phyloP scores from a whole-genome alignment of 2,888 invertebrate genomes.

The Caenorhabditis macrosperma region DNA sequence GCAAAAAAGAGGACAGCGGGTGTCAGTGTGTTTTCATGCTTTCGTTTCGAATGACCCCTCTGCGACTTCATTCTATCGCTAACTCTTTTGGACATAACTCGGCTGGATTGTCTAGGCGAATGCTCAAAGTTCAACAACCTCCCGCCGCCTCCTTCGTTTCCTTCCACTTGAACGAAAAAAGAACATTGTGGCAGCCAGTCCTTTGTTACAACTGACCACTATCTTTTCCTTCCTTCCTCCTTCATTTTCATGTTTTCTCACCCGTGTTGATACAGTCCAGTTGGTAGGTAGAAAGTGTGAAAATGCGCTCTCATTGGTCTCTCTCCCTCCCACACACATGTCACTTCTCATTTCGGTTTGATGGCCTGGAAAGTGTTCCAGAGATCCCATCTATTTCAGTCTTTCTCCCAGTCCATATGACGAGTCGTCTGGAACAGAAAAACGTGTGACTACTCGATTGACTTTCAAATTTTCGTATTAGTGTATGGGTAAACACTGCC shows the following conservation, averaged over 20 bases:
- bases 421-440: slow-evolving; percentile 14
- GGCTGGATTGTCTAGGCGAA: not conserved
- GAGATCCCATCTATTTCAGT: not conserved
- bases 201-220: not conserved
- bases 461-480: slow-evolving; percentile 58
- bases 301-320: slow-evolving; percentile 23
- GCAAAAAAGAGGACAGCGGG: slow-evolving; percentile 13
- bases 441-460: slow-evolving; percentile 53
- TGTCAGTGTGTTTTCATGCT: not conserved
- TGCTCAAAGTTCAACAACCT: slow-evolving; percentile 50
- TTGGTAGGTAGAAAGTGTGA: not conserved
- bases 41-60: not conserved
- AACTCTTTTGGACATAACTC: not conserved
- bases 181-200: slow-evolving; percentile 15
- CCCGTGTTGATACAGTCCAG: slow-evolving; percentile 9
- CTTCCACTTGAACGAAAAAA: slow-evolving; percentile 33
- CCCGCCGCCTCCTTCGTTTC: slow-evolving; percentile 5
- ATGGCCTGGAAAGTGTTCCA: slow-evolving; percentile 2
- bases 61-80: not conserved
- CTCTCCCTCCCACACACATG: slow-evolving; percentile 1
- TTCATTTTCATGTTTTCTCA: not conserved
- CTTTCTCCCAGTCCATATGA: slow-evolving; percentile 5
- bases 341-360: not conserved
- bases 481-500: slow-evolving; percentile 34
- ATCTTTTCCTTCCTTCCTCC: not conserved